Conservation (phyloP, 2,797 vertebrate genomes). For the Megalops cyprinoides region DNA sequence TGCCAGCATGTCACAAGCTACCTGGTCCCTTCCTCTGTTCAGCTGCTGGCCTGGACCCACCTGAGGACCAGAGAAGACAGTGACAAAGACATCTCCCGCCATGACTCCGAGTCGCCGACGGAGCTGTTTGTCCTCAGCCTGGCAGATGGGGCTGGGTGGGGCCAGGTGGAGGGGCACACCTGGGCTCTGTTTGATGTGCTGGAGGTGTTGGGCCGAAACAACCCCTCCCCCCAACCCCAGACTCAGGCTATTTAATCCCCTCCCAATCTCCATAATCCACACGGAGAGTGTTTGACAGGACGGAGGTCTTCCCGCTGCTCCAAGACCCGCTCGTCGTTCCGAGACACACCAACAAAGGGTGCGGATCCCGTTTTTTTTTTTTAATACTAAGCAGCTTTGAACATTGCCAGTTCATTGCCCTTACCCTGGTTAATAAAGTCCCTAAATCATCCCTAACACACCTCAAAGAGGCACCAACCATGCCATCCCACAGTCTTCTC, state of each 20-base stretch:
- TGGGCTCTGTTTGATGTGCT: slow-evolving; percentile 72
- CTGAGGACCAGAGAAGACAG: not conserved
- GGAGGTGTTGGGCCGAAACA: slow-evolving; percentile 66
- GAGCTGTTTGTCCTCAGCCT: not conserved
- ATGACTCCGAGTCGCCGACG: not conserved
- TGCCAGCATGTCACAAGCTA: not conserved
- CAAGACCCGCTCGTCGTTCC: slow-evolving; percentile 45
- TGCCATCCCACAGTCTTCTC: not conserved
- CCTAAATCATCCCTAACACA: not conserved
- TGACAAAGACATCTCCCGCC: not conserved
- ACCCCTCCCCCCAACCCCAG: slow-evolving; percentile 71
- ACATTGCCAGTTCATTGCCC: slow-evolving; percentile 40
- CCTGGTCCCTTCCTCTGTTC: not conserved
- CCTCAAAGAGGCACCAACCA: slow-evolving; percentile 6
- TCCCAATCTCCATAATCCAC: slow-evolving; percentile 72
- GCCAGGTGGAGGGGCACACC: slow-evolving; percentile 58
- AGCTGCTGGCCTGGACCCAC: not conserved
- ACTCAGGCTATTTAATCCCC: slow-evolving; percentile 77
- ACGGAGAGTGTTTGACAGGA: slow-evolving; percentile 71
- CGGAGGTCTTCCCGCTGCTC: slow-evolving; percentile 65
- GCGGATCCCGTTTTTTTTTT: slow-evolving; percentile 42
- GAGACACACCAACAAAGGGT: slow-evolving; percentile 51
- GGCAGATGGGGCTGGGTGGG: not conserved
- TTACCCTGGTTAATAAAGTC: slow-evolving; percentile 40
- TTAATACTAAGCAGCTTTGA: slow-evolving; percentile 38